These are phyloP conservation scores for Aphidius colemani DNA, from an alignment of 2,888 invertebrate species.

Conservation along the genomic window DNA sequence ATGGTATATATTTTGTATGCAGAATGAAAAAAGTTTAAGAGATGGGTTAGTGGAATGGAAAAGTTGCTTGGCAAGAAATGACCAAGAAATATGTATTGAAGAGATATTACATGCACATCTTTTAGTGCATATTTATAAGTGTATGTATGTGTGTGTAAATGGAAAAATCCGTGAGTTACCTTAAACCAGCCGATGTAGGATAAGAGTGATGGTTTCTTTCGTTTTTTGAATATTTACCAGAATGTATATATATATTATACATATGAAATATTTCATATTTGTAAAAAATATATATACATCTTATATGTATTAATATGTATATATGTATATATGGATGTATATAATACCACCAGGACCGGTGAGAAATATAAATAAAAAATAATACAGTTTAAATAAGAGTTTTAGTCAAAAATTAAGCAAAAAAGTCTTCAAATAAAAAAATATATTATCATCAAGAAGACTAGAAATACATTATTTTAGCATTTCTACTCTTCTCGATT, in stretches of 20 bases:
- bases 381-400: background rate
- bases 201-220: conserved; percentile 6
- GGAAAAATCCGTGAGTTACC: background rate
- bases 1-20: background rate
- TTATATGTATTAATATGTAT: no score
- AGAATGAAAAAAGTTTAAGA: conserved; percentile 7
- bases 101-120: no score
- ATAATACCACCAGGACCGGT: background rate
- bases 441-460: no score
- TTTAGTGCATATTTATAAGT: background rate
- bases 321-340: no score
- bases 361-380: background rate
- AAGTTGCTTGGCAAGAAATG: background rate
- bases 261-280: no score
- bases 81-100: no score
- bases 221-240: conserved; percentile 23
- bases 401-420: no score
- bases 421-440: no score
- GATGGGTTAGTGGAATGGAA: background rate
- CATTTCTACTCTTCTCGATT: no score
- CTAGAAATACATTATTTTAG: no score
- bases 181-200: background rate
- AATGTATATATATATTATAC: no score
- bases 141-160: background rate
- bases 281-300: no score